Conservation (phyloP, 2,113 vertebrate genomes). For the Zapornia atra region DNA sequence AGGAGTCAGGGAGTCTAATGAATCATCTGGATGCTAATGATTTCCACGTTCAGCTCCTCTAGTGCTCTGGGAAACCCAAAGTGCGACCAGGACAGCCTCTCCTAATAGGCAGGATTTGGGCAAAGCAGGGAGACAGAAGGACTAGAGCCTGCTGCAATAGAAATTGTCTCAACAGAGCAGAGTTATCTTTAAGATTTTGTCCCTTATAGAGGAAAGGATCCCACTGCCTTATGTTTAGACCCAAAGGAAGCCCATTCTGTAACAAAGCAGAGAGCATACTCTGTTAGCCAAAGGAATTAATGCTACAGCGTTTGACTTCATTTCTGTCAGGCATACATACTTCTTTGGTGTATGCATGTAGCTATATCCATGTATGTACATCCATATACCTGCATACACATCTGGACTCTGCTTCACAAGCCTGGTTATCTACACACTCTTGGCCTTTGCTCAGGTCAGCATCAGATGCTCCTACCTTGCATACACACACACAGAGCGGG, state of each 20-base stretch:
- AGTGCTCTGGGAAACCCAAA: not conserved
- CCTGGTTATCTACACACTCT: not conserved
- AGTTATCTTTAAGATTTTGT: not conserved
- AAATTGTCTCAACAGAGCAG: not conserved
- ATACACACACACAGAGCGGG: accelerated
- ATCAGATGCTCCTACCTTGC: not conserved
- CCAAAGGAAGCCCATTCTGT: not conserved
- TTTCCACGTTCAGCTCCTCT: not conserved
- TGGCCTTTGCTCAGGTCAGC: not conserved
- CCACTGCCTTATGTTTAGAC: not conserved
- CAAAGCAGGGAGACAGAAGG: not conserved
- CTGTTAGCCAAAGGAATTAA: not conserved
- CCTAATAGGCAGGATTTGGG: not conserved
- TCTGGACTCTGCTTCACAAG: no score
- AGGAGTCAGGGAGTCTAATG: not conserved
- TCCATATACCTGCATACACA: not conserved
- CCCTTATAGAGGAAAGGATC: not conserved
- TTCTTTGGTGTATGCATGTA: accelerated
- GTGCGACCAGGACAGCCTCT: not conserved
- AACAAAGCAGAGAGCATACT: not conserved
- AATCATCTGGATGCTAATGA: not conserved
- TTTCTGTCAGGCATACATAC: not conserved
- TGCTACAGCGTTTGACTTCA: not conserved
- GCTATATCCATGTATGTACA: no score
- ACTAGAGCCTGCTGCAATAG: not conserved